These are phyloP conservation scores for Philhelius pedissequus DNA, from an alignment of 2,888 invertebrate species.

Conservation along the genomic window DNA sequence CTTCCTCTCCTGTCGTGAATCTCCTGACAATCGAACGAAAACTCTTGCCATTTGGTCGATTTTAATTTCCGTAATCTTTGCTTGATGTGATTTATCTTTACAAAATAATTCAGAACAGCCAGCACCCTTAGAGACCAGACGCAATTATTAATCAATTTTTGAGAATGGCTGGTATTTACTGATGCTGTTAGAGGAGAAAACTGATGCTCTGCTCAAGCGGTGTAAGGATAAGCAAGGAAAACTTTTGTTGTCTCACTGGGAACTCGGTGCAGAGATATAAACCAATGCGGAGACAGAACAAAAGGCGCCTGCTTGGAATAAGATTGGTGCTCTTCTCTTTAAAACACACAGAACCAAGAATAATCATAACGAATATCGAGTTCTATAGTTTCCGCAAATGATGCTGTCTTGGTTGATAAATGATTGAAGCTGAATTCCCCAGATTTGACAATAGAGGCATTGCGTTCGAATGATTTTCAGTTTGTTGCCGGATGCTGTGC, in stretches of 20 bases:
- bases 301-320: slow-evolving; percentile 26
- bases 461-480: slow-evolving; percentile 36
- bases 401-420: slow-evolving; percentile 61
- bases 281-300: slow-evolving; percentile 7
- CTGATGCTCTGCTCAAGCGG: neutral
- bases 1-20: no score
- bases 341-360: neutral
- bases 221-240: slow-evolving; percentile 12
- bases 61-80: slow-evolving; percentile 67
- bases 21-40: slow-evolving; percentile 1
- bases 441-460: slow-evolving; percentile 58
- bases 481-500: slow-evolving; percentile 32
- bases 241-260: neutral
- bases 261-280: neutral
- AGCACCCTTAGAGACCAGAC: slow-evolving; percentile 31
- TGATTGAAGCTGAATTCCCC: slow-evolving; percentile 56
- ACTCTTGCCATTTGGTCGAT: slow-evolving; percentile 55
- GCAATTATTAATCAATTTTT: slow-evolving; percentile 64
- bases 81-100: slow-evolving; percentile 59
- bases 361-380: neutral
- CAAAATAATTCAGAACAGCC: slow-evolving; percentile 52
- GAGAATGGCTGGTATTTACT: neutral
- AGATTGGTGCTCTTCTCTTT: neutral
- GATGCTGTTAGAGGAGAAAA: no score
- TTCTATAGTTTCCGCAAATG: slow-evolving; percentile 22